Percentiles rank a stretch among this genome's conserved stretches.
Conservation (phyloP, 2,113 vertebrate species). For the Phaethon lepturus region DNA sequence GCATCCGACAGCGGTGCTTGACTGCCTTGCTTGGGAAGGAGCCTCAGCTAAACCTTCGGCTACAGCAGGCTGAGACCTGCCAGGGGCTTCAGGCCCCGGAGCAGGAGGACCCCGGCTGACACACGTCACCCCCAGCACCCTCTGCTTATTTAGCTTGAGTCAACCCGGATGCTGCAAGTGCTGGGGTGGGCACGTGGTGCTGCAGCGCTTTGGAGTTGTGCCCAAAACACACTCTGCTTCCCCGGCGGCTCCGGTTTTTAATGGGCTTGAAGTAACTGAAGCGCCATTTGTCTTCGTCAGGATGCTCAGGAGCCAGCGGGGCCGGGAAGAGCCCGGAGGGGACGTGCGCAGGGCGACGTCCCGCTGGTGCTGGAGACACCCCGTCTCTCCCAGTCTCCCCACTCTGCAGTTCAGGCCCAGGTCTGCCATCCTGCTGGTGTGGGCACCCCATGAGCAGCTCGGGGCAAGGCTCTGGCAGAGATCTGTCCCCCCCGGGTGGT, state of each 20-base stretch:
- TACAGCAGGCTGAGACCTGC: background rate
- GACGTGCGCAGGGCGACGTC: fast-evolving
- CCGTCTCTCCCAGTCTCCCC: background rate
- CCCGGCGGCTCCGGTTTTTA: background rate
- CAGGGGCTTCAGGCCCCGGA: background rate
- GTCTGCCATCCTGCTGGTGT: no score
- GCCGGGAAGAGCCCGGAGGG: background rate
- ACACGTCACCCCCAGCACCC: background rate
- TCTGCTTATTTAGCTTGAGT: background rate
- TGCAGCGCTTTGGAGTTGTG: background rate
- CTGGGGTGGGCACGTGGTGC: background rate
- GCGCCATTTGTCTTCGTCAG: background rate
- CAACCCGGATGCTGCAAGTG: background rate
- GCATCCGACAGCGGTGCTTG: background rate
- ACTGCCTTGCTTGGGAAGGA: background rate
- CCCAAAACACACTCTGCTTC: background rate
- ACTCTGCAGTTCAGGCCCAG: background rate
- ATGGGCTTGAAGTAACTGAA: background rate
- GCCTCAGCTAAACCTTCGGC: background rate
- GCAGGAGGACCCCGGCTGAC: background rate
- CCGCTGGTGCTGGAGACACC: background rate
- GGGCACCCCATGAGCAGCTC: background rate
- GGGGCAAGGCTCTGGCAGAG: background rate
- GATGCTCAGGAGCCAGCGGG: background rate
- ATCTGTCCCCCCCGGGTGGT: no score